Conservation (phyloP, 2,797 vertebrate species). For the Xenops minutus region DNA sequence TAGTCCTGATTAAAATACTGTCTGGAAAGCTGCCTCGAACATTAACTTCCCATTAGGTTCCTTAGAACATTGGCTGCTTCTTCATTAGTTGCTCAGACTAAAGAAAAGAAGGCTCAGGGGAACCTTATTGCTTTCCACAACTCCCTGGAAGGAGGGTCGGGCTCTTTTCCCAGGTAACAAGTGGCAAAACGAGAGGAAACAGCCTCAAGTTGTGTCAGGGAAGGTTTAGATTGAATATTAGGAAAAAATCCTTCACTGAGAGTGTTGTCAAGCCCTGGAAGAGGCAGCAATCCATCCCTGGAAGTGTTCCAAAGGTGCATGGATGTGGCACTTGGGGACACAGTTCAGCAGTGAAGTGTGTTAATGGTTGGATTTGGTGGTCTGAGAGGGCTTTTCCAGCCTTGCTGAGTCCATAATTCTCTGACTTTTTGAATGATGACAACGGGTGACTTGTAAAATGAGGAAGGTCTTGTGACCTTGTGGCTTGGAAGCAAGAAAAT, state of each 20-base stretch:
- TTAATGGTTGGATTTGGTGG: neutral
- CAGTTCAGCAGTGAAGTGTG: neutral
- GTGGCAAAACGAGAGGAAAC: neutral
- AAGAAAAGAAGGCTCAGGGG: neutral
- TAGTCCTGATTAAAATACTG: neutral
- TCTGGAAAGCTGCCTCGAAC: neutral
- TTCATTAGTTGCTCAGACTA: neutral
- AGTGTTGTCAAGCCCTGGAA: neutral
- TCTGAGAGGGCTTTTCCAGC: neutral
- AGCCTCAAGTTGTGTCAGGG: neutral
- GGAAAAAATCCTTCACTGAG: neutral
- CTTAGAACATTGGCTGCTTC: neutral
- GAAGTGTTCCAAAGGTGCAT: neutral
- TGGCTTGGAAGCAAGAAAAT: neutral
- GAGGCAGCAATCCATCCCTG: neutral
- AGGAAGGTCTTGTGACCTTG: neutral
- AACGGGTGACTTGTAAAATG: neutral
- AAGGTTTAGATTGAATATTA: neutral
- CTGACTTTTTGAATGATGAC: neutral
- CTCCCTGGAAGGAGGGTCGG: neutral
- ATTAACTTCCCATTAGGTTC: neutral
- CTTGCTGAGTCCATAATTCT: neutral
- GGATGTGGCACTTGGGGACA: neutral
- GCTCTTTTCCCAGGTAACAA: neutral
- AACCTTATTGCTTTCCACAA: neutral